Conservation (phyloP, 2,797 vertebrate genomes). For the Cirrhinus molitorella region DNA sequence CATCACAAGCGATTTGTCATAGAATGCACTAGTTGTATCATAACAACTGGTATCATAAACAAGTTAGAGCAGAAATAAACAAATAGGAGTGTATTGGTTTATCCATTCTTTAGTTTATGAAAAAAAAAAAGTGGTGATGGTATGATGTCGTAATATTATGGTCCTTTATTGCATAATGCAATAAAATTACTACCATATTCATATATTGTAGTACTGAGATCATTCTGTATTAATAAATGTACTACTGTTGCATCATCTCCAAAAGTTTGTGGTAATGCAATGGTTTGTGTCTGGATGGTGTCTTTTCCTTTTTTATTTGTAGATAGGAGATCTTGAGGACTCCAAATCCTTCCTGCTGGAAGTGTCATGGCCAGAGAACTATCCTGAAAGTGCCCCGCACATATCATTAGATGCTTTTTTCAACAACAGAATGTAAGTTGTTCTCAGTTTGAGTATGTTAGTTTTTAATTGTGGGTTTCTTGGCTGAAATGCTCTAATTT, state of each 20-base stretch:
- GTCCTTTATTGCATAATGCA: no score
- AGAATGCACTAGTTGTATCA: background rate
- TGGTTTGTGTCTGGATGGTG: background rate
- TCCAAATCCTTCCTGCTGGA: slow-evolving; percentile 93
- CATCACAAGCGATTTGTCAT: background rate
- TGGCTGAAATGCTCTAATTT: background rate
- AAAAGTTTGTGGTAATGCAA: background rate
- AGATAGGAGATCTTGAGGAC: slow-evolving; percentile 93
- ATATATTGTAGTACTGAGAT: background rate
- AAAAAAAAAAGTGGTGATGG: no score
- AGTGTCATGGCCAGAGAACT: slow-evolving; percentile 90
- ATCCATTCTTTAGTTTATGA: background rate
- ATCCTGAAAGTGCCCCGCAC: slow-evolving; percentile 89
- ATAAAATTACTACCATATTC: background rate
- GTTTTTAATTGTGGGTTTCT: background rate
- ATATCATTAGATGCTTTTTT: slow-evolving; percentile 95
- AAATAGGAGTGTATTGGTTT: background rate
- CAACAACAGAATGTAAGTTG: slow-evolving; percentile 93
- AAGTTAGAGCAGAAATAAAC: background rate
- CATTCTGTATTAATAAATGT: background rate
- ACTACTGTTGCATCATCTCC: background rate
- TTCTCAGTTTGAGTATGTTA: background rate
- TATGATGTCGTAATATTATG: background rate
- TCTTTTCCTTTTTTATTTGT: slow-evolving; percentile 8
- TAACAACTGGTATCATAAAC: background rate